Conservation (phyloP, 2,797 vertebrate species). For the Coranthus polyacanthus region DNA sequence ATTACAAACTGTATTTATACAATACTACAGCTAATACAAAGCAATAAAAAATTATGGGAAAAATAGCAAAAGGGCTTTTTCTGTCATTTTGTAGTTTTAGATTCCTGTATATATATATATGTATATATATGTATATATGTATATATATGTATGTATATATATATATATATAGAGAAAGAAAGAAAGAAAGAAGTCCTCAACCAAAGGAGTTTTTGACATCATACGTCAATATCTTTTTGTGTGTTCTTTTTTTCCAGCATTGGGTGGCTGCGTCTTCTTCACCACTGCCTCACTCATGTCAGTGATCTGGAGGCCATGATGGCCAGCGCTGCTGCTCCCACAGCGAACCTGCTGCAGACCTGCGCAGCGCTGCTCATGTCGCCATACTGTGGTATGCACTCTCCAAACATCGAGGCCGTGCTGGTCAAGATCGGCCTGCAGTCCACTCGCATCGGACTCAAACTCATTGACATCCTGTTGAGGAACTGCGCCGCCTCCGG, state of each 20-base stretch:
- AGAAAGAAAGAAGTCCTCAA: no score
- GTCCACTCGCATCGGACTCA: slow-evolving; percentile 96
- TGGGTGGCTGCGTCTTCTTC: slow-evolving; percentile 96
- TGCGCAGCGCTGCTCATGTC: slow-evolving; percentile 98
- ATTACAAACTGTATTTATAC: no score
- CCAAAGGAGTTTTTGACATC: no score
- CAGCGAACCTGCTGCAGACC: slow-evolving; percentile 97
- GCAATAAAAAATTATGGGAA: no score
- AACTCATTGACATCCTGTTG: slow-evolving; percentile 97
- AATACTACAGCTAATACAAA: no score
- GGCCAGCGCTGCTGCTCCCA: slow-evolving; percentile 97
- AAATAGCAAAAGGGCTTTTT: no score
- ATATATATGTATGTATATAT: no score
- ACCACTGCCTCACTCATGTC: slow-evolving; percentile 98
- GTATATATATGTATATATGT: no score
- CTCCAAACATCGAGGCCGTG: slow-evolving; percentile 98
- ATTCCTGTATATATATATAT: no score
- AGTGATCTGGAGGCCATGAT: slow-evolving; percentile 98
- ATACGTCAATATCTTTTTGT: no score
- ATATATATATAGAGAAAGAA: no score
- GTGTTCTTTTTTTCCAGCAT: slow-evolving; percentile 84
- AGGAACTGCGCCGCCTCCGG: slow-evolving; percentile 97
- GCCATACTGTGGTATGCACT: slow-evolving; percentile 99
- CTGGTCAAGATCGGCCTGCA: slow-evolving; percentile 98
- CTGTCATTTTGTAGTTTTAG: no score